Percentiles rank a stretch among this genome's conserved stretches.
Evolutionary conservation across 2,113 vertebrate genomes (phyloP).

Genomic region (Eurystomus gularis): DNA sequence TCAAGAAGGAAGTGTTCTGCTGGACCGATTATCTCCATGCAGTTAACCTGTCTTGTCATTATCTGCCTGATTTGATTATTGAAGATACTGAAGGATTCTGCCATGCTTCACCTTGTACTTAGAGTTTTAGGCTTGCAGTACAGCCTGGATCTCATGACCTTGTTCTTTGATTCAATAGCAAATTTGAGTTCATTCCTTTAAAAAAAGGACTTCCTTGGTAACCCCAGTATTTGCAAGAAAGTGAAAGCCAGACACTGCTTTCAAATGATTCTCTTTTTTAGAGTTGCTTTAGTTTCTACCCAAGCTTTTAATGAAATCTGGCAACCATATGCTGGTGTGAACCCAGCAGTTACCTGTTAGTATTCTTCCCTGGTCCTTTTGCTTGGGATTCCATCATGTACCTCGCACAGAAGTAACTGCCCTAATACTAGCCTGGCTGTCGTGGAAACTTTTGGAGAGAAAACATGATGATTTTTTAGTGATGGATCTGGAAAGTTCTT

Average conservation of each 20-base stretch:
- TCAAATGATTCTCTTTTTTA: neutral
- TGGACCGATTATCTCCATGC: neutral
- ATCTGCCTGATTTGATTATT: neutral
- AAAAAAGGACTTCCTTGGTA: neutral
- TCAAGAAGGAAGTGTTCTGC: neutral
- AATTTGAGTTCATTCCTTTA: neutral
- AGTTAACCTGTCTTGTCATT: neutral
- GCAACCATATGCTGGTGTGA: neutral
- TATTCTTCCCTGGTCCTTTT: neutral
- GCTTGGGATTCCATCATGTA: neutral
- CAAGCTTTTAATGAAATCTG: neutral
- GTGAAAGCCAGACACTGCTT: neutral
- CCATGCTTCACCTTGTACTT: neutral
- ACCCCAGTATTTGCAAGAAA: neutral
- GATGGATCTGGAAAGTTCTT: neutral
- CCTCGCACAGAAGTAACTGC: neutral
- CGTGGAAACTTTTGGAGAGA: neutral
- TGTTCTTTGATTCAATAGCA: neutral
- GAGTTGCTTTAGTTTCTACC: neutral
- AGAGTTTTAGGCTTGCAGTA: neutral
- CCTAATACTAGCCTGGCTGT: neutral
- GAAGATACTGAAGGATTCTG: neutral
- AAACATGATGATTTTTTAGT: neutral
- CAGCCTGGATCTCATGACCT: neutral
- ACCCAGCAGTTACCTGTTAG: neutral